Conservation (phyloP, 2,113 vertebrate genomes). For the Dunckerocampus dactyliophorus region DNA sequence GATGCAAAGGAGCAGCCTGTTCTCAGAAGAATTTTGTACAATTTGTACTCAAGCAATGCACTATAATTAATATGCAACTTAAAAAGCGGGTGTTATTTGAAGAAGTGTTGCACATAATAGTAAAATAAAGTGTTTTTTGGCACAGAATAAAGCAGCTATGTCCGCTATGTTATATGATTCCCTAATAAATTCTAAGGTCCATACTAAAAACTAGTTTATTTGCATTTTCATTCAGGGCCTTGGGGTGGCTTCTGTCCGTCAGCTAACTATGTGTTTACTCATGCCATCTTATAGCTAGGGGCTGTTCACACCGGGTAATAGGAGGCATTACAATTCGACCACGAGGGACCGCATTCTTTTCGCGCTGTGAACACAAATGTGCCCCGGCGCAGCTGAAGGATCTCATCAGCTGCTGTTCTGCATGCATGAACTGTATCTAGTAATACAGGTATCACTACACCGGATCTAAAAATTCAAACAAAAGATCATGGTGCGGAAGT, state of each 20-base stretch:
- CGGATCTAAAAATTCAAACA: neutral
- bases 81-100: too few relatives aligned
- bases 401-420: neutral
- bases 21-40: too few relatives aligned
- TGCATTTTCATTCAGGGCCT: too few relatives aligned
- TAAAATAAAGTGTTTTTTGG: too few relatives aligned
- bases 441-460: neutral
- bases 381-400: neutral
- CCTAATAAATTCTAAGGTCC: neutral
- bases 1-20: too few relatives aligned
- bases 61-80: too few relatives aligned
- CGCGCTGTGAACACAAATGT: neutral
- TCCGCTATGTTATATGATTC: neutral
- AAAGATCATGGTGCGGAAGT: too few relatives aligned
- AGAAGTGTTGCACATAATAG: too few relatives aligned
- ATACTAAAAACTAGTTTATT: neutral
- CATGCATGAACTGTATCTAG: neutral
- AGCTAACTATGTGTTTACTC: slow-evolving; percentile 1
- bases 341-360: neutral
- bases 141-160: too few relatives aligned
- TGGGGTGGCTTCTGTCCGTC: neutral
- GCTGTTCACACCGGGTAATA: neutral
- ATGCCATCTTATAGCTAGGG: neutral
- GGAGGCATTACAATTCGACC: neutral
- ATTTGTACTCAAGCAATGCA: too few relatives aligned